Base-by-base conservation (phyloP, 2,888 invertebrate genomes). In the Drosophila fungiperda region DNA sequence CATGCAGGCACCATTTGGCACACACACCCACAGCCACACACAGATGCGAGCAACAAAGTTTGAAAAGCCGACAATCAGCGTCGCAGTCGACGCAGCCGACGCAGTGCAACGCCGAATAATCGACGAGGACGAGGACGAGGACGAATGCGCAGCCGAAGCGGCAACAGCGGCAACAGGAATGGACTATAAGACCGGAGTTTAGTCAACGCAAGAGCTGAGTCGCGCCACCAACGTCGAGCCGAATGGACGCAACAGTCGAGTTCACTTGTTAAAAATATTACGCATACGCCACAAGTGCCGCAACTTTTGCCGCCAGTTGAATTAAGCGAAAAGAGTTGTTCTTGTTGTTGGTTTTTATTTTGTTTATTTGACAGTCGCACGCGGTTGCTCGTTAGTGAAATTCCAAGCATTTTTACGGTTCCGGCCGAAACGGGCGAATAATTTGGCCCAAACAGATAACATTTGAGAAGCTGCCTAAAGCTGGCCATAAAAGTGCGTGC, bases 401-500 rank as follows among this genome's bases (percentile, higher is more conserved):
- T 76, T 81, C 68, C 60, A 29, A 45, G 9, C 58, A 53, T 29
- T 69, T 73, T 84, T 71, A 72, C 65, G 83, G 65, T 50, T 50
- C 20, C 49, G 23, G 48, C 35, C 33, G 6, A 58, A 63, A 45
- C n/a, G 64, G 59, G 48, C 75, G 78, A 62, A 80, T 74, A 77
- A 84, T 82, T 82, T 84, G 68, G 59, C 23, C 59, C 68, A 50
- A 63, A 29, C 57, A 63, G 65, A 62, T 69, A 67, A 50, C 49
- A 50, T 53, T 50, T 49, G 42, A 23, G 45, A 23, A 45, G 45
- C 36, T 26, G 62, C 61, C 59, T 57, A 61, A 66, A 67, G 80
- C 68, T 53, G 58, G 53, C 71, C 79, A 82, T 87, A 84, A 87
- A 87, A 87, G 85, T 84, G 82, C 80, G 88, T 87, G 85, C 71